Percentiles rank a stretch among this genome's conserved stretches.
These are phyloP conservation scores for Sturmia bella DNA, from an alignment of 2,888 invertebrate genomes.

Conservation along the genomic window DNA sequence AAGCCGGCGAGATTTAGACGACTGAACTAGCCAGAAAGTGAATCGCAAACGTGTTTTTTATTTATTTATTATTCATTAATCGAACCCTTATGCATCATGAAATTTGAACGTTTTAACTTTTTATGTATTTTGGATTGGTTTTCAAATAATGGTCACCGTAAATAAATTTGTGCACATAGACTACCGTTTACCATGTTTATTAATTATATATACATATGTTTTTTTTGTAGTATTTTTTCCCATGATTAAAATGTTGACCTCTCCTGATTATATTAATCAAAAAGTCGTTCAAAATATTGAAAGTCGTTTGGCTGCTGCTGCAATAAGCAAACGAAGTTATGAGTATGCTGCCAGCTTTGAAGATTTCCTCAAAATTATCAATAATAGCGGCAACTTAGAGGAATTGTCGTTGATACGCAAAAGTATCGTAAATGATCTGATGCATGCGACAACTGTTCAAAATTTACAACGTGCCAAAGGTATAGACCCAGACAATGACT, in stretches of 20 bases:
- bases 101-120: background rate
- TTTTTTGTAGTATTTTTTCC: conserved; percentile 85
- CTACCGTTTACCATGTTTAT: background rate
- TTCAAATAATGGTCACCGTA: too few relatives aligned
- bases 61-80: too few relatives aligned
- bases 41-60: too few relatives aligned
- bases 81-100: too few relatives aligned
- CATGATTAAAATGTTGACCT: conserved; percentile 91
- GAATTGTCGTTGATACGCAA: conserved; percentile 91
- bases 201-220: background rate
- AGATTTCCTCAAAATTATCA: conserved; percentile 92
- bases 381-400: conserved; percentile 90
- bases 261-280: conserved; percentile 95
- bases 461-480: conserved; percentile 94
- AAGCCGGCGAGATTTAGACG: too few relatives aligned
- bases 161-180: too few relatives aligned
- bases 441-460: conserved; percentile 96
- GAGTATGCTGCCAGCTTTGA: conserved; percentile 95
- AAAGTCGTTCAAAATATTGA: conserved; percentile 92
- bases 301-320: conserved; percentile 89
- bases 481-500: conserved; percentile 80
- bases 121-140: too few relatives aligned
- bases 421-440: conserved; percentile 94
- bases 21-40: too few relatives aligned
- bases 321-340: conserved; percentile 90